Base-by-base conservation (phyloP, 2,113 vertebrate species). In the Mixornis gularis region DNA sequence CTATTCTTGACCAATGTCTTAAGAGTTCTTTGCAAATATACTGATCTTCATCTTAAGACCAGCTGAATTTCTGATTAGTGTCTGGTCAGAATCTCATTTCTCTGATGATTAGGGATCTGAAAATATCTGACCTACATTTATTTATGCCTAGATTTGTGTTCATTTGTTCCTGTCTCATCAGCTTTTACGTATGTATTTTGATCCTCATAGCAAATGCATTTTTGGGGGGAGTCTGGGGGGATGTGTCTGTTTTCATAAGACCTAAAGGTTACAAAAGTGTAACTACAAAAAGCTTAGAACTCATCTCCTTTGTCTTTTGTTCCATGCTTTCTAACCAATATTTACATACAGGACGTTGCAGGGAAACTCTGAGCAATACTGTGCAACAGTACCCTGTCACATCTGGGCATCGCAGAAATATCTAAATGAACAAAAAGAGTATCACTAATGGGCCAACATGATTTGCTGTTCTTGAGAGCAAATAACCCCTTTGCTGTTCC, bases 151-250 rank as follows among this genome's bases (percentile, higher is more conserved):
- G 30, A 62, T 59, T 69, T 80, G 32, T 51, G 69, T 73, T 80
- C 3, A 70, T 86, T 92, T 92, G 51, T 78, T 95, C 48, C 80
- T 80, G 7, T 86, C 68, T 72, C n/a, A 70, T 30, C 10, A 59
- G 20, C 19, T 82, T 85, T 64, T 79, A 71, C 17, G 17, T 25
- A 82, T 5, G 26, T 46, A 30, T 91, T 66, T 69, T 59, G 13
- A 83, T 52, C 41, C 4, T 87, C 14, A 53, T 18, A 69, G 3
- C 17, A 85, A 92, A 68, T 18, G 2, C 6, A 21, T 58, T 79
- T 74, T 7, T 22, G 2, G 6, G 11, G 15, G 9, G 2, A 29
- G 8, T 29, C 16, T 32, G 16, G 19, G 6, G 7, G 2, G 22
- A 77, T 49, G 36, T 66, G 12, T 87, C 73, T 74, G 26, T 80